Percentiles rank a stretch among this genome's conserved stretches.
phyloP scores from a whole-genome alignment of 2,888 invertebrate genomes.

The Boloria euphrosyne region DNA sequence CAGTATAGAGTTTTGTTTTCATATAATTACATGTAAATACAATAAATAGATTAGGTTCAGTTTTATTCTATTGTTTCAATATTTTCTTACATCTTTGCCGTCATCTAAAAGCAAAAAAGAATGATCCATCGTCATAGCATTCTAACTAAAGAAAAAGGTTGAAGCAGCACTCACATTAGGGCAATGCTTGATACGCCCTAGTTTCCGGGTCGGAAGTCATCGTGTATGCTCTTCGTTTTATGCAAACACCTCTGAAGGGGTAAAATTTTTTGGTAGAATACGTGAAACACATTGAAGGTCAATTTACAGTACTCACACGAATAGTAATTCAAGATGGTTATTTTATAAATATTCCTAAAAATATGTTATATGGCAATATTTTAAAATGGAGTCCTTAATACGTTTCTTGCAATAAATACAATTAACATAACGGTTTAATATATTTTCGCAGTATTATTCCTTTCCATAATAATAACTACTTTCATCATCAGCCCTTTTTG shows the following conservation, averaged over 20 bases:
- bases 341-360: too few relatives aligned
- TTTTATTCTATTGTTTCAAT: neutral
- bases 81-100: neutral
- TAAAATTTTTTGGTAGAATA: constrained; percentile 20
- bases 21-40: neutral
- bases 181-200: constrained; percentile 40
- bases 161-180: constrained; percentile 38
- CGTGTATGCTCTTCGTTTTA: constrained; percentile 38
- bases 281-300: neutral
- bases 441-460: too few relatives aligned
- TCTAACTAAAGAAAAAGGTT: constrained; percentile 35
- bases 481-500: too few relatives aligned
- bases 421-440: too few relatives aligned
- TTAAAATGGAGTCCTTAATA: neutral
- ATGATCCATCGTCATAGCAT: constrained; percentile 15
- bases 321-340: too few relatives aligned
- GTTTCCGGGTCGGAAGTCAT: constrained; percentile 40
- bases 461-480: too few relatives aligned
- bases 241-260: constrained; percentile 33
- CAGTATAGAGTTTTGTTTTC: too few relatives aligned
- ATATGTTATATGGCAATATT: too few relatives aligned
- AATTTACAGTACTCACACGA: too few relatives aligned
- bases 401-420: too few relatives aligned
- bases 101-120: constrained; percentile 10
- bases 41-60: too few relatives aligned